Percentiles rank a stretch among this genome's conserved stretches.
phyloP scores from a whole-genome alignment of 2,113 vertebrate species.

The Scalopus aquaticus region DNA sequence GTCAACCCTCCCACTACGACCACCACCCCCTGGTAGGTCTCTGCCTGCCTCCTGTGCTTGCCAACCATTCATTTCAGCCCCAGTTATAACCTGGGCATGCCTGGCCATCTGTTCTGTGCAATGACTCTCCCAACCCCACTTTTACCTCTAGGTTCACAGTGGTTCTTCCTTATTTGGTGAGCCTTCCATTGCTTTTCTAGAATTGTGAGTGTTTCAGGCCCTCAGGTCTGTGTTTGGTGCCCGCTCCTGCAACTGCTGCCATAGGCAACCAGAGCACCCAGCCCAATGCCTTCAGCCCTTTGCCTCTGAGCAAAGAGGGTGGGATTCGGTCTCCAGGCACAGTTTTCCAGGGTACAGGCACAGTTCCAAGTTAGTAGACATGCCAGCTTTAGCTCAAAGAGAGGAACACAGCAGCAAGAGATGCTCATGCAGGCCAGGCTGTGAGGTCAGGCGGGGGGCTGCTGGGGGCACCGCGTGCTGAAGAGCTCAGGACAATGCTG shows the following conservation, averaged over 20 bases:
- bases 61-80: not conserved
- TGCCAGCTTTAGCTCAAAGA: not conserved
- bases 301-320: not conserved
- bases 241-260: not conserved
- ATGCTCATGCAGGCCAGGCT: not conserved
- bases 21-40: not conserved
- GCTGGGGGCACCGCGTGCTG: fast-evolving
- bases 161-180: not conserved
- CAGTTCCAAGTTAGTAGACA: not conserved
- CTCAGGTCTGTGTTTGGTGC: not conserved
- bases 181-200: not conserved
- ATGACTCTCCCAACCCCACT: no score
- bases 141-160: not conserved
- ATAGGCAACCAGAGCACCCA: not conserved
- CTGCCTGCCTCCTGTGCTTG: not conserved
- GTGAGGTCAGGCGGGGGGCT: not conserved
- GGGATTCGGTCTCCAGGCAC: not conserved
- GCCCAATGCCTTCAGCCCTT: not conserved
- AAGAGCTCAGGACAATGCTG: not conserved
- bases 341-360: not conserved
- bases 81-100: not conserved
- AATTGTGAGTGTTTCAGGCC: not conserved
- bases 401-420: not conserved
- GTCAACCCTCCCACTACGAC: not conserved
- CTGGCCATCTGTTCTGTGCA: not conserved